These are phyloP conservation scores for Thyatira batis DNA, from an alignment of 2,888 invertebrate species.

Conservation along the genomic window DNA sequence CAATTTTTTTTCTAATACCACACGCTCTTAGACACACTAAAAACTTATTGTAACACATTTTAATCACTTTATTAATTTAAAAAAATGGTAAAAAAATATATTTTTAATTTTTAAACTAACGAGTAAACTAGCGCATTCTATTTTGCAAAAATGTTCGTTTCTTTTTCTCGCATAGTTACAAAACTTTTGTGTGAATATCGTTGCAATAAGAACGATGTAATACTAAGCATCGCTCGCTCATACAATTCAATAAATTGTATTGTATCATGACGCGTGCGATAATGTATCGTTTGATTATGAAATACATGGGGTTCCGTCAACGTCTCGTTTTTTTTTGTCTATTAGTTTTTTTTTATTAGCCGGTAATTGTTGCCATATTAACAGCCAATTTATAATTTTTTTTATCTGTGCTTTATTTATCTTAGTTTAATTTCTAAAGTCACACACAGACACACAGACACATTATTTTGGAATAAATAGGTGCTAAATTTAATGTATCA, in stretches of 20 bases:
- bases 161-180: neutral
- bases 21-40: conserved; percentile 39
- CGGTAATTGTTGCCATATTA: too few species aligned
- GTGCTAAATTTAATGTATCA: too few species aligned
- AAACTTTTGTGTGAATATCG: conserved; percentile 14
- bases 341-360: too few species aligned
- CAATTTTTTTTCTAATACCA: conserved; percentile 33
- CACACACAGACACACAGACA: too few species aligned
- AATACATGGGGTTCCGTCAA: conserved; percentile 27
- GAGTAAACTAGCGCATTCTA: neutral
- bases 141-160: neutral
- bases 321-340: neutral
- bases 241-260: conserved; percentile 39
- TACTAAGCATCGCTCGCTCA: conserved; percentile 32
- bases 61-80: conserved; percentile 20
- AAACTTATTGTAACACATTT: conserved; percentile 59
- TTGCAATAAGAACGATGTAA: conserved; percentile 30
- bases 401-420: too few species aligned
- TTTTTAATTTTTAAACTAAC: neutral
- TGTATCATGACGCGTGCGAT: conserved; percentile 43
- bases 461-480: too few species aligned
- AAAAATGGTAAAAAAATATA: neutral
- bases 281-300: conserved; percentile 34
- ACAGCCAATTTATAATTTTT: too few species aligned
- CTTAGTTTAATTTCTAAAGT: too few species aligned